Conservation (phyloP, 35 echinoderm and acorn worm species). For the Amphiura filiformis region DNA sequence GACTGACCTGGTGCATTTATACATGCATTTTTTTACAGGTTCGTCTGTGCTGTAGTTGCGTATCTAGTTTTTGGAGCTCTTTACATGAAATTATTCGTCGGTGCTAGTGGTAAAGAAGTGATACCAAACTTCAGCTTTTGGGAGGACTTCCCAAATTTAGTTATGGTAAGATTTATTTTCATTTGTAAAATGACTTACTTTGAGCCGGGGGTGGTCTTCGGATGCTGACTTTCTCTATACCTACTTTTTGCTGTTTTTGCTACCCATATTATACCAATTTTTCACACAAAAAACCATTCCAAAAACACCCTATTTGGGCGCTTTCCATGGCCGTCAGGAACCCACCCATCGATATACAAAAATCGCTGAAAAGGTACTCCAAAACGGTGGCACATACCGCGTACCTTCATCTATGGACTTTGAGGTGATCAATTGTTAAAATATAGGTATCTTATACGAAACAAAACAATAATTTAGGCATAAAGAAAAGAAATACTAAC, state of each 20-base stretch:
- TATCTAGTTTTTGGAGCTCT: background rate
- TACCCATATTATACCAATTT: background rate
- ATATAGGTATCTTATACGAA: too few relatives aligned
- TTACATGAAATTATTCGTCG: background rate
- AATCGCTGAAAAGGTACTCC: too few relatives aligned
- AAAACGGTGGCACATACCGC: too few relatives aligned
- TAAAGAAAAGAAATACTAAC: too few relatives aligned
- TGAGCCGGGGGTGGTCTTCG: too few relatives aligned
- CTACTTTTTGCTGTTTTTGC: background rate
- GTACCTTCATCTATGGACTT: too few relatives aligned
- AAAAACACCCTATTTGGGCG: background rate
- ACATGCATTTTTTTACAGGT: background rate
- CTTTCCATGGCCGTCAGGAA: background rate
- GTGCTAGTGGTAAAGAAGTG: background rate
- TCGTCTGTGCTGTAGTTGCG: background rate
- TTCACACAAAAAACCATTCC: background rate
- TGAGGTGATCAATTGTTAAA: too few relatives aligned
- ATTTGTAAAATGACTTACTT: background rate
- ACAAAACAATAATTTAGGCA: too few relatives aligned
- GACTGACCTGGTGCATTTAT: too few relatives aligned
- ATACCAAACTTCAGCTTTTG: background rate
- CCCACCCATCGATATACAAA: too few relatives aligned
- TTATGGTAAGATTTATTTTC: background rate
- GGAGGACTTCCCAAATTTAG: background rate
- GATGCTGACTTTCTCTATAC: too few relatives aligned